Percentiles rank a stretch among this genome's conserved stretches.
Evolutionary conservation across 2,797 vertebrate genomes (phyloP).

Genomic region (Hybognathus amarus): DNA sequence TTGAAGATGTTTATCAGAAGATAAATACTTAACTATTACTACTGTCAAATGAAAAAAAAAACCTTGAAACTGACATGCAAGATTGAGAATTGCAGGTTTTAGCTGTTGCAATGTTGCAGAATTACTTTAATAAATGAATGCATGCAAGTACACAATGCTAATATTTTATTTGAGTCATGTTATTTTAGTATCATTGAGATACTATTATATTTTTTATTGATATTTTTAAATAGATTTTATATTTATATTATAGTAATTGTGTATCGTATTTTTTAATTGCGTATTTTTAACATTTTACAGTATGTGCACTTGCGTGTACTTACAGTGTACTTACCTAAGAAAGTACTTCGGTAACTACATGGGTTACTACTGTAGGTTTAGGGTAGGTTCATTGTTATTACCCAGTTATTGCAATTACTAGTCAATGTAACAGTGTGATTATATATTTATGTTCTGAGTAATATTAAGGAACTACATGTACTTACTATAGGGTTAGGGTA

Average conservation of each 20-base stretch:
- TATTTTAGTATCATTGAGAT: not conserved
- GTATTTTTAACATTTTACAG: not conserved
- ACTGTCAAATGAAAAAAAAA: not conserved
- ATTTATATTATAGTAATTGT: no score
- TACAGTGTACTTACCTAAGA: no score
- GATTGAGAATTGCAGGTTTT: not conserved
- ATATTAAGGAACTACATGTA: no score
- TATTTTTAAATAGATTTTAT: not conserved
- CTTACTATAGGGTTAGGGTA: no score
- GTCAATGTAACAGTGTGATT: no score
- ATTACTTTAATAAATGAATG: not conserved
- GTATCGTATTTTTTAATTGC: no score
- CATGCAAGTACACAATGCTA: not conserved
- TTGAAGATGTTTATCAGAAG: not conserved
- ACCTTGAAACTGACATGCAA: not conserved
- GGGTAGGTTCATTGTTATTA: not conserved
- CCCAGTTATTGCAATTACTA: not conserved
- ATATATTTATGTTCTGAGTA: no score
- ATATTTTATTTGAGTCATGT: not conserved
- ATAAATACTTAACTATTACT: not conserved
- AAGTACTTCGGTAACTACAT: no score
- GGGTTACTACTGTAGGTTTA: no score
- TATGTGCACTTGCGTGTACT: not conserved
- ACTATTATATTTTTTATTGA: no score
- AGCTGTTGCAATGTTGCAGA: not conserved